These are phyloP conservation scores for Cardiocondyla obscurior DNA, from an alignment of 1,140 invertebrate species.

Conservation along the genomic window DNA sequence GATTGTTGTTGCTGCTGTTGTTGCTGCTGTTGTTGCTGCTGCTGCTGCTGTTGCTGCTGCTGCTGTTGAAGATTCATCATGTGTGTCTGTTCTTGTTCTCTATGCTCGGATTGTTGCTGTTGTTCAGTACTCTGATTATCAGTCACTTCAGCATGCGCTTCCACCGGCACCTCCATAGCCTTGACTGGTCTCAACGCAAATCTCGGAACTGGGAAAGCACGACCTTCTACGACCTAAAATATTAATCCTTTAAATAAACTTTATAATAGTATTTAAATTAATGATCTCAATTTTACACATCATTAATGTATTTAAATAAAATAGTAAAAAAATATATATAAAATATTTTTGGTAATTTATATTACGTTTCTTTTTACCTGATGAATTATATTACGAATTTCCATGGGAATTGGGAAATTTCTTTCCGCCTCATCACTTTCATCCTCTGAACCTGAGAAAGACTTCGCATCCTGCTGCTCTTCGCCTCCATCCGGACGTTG, in stretches of 20 bases:
- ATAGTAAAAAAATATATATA: neutral
- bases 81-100: conserved; percentile 73
- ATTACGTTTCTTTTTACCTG: conserved; percentile 66
- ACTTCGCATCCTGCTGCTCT: conserved; percentile 77
- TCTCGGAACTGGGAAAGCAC: conserved; percentile 76
- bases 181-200: conserved; percentile 76
- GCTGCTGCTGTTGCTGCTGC: conserved; percentile 58
- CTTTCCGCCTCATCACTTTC: conserved; percentile 78
- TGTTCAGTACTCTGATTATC: conserved; percentile 71
- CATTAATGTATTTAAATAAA: no score
- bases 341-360: neutral
- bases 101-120: conserved; percentile 80
- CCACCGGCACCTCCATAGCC: conserved; percentile 77
- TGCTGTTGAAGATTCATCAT: conserved; percentile 69
- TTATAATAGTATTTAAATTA: no score
- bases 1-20: conserved; percentile 65
- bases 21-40: conserved; percentile 67
- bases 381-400: conserved; percentile 79
- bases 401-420: conserved; percentile 77
- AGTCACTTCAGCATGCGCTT: conserved; percentile 76
- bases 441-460: conserved; percentile 75
- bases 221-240: conserved; percentile 76
- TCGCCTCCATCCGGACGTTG: conserved; percentile 70
- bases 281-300: no score
- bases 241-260: neutral